phyloP scores from a whole-genome alignment of 2,888 invertebrate genomes.

The Trichopoda pennipes region DNA sequence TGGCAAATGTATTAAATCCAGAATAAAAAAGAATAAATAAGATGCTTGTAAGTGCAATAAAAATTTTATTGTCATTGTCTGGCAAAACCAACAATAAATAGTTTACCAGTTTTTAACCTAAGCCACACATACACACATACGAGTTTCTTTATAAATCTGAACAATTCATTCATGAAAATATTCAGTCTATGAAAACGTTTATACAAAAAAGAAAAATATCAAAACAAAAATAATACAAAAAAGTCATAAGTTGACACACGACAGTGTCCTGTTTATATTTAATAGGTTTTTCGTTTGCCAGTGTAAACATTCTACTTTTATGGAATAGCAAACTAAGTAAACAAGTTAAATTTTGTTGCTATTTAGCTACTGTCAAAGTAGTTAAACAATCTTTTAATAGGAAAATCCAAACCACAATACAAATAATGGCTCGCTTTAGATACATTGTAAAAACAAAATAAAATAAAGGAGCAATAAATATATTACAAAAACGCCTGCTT shows the following conservation, averaged over 20 bases:
- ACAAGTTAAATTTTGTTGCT: slow-evolving; percentile 26
- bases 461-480: slow-evolving; percentile 1
- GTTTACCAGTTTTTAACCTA: slow-evolving; percentile 17
- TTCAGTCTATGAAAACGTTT: slow-evolving; percentile 12
- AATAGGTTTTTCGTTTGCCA: slow-evolving; percentile 8
- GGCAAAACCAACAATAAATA: slow-evolving; percentile 48
- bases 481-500: slow-evolving; percentile 40
- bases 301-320: slow-evolving; percentile 38
- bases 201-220: neutral
- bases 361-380: slow-evolving; percentile 57
- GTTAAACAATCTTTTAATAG: slow-evolving; percentile 59
- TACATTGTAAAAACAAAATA: neutral
- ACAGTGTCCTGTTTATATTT: slow-evolving; percentile 32
- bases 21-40: slow-evolving; percentile 31
- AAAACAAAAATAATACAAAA: slow-evolving; percentile 36
- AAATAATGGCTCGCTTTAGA: neutral
- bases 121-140: slow-evolving; percentile 61
- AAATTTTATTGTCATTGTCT: slow-evolving; percentile 62
- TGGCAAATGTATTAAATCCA: slow-evolving; percentile 16
- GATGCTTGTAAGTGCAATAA: slow-evolving; percentile 49
- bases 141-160: neutral
- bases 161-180: slow-evolving; percentile 38
- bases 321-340: slow-evolving; percentile 57
- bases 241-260: slow-evolving; percentile 59
- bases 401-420: slow-evolving; percentile 43